phyloP scores from a whole-genome alignment of 2,113 vertebrate species.

The Camelus bactrianus region DNA sequence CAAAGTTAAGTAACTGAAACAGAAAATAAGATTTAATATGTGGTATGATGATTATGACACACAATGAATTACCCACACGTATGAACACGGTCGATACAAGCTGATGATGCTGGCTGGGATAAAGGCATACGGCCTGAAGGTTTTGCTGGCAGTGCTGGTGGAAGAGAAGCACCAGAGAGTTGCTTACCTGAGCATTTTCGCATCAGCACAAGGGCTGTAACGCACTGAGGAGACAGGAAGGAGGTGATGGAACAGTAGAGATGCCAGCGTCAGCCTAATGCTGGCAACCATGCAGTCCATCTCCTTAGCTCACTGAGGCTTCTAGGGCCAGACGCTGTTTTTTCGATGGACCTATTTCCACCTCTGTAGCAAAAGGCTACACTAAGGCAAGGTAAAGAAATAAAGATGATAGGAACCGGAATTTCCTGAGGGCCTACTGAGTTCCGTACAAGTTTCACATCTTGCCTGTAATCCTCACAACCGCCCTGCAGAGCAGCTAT shows the following conservation, averaged over 20 bases:
- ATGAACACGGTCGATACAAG: background rate
- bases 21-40: background rate
- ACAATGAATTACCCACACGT: background rate
- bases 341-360: background rate
- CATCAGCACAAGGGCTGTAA: background rate
- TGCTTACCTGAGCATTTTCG: background rate
- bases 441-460: too few relatives aligned
- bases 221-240: background rate
- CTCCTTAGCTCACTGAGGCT: background rate
- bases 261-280: background rate
- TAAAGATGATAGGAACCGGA: background rate
- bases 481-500: rapidly evolving
- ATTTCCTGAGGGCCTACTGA: background rate
- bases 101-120: background rate
- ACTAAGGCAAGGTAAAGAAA: background rate
- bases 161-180: background rate
- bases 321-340: background rate
- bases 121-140: background rate
- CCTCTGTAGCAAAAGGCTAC: background rate
- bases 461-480: background rate
- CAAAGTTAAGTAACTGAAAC: background rate
- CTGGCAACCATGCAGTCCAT: too few relatives aligned
- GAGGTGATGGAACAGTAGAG: too few relatives aligned
- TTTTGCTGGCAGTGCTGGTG: background rate
- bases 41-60: background rate